Conservation (phyloP, 2,888 invertebrate species). For the Xylota segnis region DNA sequence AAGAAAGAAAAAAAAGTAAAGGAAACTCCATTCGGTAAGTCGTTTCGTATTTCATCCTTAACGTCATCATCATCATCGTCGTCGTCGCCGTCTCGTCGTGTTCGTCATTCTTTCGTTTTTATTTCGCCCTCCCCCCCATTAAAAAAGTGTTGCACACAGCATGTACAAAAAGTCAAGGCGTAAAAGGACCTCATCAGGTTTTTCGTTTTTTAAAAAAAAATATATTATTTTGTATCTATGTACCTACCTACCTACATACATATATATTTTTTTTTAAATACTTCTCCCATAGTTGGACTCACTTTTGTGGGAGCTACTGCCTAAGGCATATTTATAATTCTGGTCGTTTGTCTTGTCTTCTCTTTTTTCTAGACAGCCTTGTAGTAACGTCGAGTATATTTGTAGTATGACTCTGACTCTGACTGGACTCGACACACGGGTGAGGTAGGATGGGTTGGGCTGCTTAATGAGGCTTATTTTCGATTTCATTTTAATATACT, state of each 20-base stretch:
- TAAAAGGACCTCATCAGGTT: slow-evolving; percentile 33
- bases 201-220: neutral
- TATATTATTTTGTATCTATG: slow-evolving; percentile 32
- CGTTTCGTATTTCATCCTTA: slow-evolving; percentile 74
- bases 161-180: slow-evolving; percentile 20
- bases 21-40: slow-evolving; percentile 71
- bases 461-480: slow-evolving; percentile 51
- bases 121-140: slow-evolving; percentile 26
- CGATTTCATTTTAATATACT: slow-evolving; percentile 23
- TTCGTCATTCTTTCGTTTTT: slow-evolving; percentile 54
- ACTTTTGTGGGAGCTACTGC: slow-evolving; percentile 13
- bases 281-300: slow-evolving; percentile 20
- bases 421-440: slow-evolving; percentile 22
- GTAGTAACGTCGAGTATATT: slow-evolving; percentile 1
- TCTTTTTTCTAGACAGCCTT: slow-evolving; percentile 2
- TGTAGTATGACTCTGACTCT: slow-evolving; percentile 23
- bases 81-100: no score
- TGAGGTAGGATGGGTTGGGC: slow-evolving; percentile 40
- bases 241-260: no score
- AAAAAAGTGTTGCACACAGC: slow-evolving; percentile 31
- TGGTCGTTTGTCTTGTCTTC: slow-evolving; percentile 52
- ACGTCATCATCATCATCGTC: slow-evolving; percentile 67
- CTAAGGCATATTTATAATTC: slow-evolving; percentile 45
- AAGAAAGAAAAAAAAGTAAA: slow-evolving; percentile 29
- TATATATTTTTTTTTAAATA: slow-evolving; percentile 16